Base-by-base conservation (phyloP, 1,140 invertebrate genomes). In the Cydia amplana region DNA sequence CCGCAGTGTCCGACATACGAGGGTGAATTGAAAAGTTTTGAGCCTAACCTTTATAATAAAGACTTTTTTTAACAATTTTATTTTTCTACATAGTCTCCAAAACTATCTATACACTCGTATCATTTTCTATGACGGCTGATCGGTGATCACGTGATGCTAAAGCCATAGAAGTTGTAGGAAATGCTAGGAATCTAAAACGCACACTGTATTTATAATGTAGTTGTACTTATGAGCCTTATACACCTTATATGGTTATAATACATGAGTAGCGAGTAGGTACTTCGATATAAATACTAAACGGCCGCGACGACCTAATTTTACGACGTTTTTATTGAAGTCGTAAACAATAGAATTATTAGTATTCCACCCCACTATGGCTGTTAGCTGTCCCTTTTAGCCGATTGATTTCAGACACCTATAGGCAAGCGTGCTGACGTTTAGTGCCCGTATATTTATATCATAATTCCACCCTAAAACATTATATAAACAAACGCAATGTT, bases 261-360 rank as follows among this genome's bases (percentile, higher is more conserved):
- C 16, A 46, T 46, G 43, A 46, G 43, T 46, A 46, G 36, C 36
- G 36, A 10, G 9, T 67, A 67, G 16, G 7, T 36, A 32, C 25
- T 18, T 67, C 40, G 7, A 12, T 43, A 10, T 14, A 10, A 72
- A 74, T 67, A 80, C 75, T 73, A 80, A 43, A 80, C 64, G 79
- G 64, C 18, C 51, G 75, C 74, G 73, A 77, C 74, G 77, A 79
- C 73, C 76, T 23, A 78, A 74, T 78, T 82, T 81, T 81, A 81
- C 77, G 83, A 75, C 77, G 23, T 72, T 81, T 82, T 82, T 79
- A 82, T 74, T 78, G 76, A 74, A 40, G 76, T 77, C 75, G 75
- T 84, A 79, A 81, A 81, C 79, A 80, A 78, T 70, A 70, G 18
- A 70, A 70, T 70, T 70, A 70, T 70, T 70, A 70, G 65, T 70